phyloP scores from a whole-genome alignment of 2,113 vertebrate genomes.

The Peromyscus polionotus region DNA sequence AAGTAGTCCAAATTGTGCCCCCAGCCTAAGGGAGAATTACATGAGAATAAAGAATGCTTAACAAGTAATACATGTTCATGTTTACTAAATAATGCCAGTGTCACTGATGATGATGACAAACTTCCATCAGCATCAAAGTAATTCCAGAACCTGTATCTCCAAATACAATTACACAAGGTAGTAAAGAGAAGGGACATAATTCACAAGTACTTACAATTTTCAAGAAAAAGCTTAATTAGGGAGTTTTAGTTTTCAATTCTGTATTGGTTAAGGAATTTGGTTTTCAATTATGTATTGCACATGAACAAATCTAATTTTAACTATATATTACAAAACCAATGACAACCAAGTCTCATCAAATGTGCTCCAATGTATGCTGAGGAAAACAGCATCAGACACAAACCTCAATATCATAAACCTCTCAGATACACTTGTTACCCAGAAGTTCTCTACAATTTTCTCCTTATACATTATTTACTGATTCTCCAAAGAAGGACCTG shows the following conservation, averaged over 20 bases:
- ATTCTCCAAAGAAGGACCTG: conserved; percentile 14
- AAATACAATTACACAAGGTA: conserved; percentile 50
- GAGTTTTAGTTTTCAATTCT: neutral
- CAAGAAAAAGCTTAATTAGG: neutral
- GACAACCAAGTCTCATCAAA: neutral
- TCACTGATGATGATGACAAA: neutral
- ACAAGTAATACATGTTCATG: neutral
- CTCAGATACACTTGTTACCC: neutral
- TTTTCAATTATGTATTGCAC: neutral
- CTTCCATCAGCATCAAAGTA: neutral
- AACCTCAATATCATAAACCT: neutral
- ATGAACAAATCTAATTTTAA: neutral
- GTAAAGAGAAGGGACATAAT: neutral
- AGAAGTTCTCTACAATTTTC: neutral
- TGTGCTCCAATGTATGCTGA: conserved; percentile 1
- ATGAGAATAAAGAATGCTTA: neutral
- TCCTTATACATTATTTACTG: neutral
- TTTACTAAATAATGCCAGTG: neutral
- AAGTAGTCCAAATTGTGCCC: neutral
- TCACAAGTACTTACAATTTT: conserved; percentile 39
- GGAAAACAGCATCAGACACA: conserved; percentile 50
- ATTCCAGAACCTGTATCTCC: conserved; percentile 36
- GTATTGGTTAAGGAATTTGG: neutral
- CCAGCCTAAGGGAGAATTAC: neutral
- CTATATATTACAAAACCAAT: conserved; percentile 32